These are phyloP conservation scores for Patella depressa DNA, from an alignment of 2,888 invertebrate species.

Conservation along the genomic window DNA sequence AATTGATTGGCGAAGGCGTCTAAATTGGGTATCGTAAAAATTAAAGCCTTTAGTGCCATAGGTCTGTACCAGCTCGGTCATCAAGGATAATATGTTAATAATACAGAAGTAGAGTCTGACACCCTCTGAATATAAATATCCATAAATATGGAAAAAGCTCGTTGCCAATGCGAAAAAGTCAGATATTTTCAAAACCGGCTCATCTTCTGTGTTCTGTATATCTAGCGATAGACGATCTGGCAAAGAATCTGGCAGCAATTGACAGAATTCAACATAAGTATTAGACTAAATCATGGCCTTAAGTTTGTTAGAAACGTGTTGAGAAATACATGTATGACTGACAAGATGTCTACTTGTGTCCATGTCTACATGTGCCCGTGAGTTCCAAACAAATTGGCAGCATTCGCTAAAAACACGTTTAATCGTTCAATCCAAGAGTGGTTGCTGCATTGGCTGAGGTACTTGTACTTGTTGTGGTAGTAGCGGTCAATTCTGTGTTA, in stretches of 20 bases:
- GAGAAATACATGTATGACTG: too few species aligned
- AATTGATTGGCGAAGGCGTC: neutral
- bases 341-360: too few species aligned
- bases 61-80: neutral
- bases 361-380: too few species aligned
- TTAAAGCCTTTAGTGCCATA: neutral
- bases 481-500: too few species aligned
- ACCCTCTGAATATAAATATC: neutral
- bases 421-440: too few species aligned
- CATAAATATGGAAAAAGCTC: neutral
- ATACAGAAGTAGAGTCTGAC: neutral
- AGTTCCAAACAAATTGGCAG: too few species aligned
- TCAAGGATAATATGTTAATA: neutral
- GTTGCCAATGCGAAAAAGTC: neutral
- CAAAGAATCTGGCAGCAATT: neutral
- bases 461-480: too few species aligned
- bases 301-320: too few species aligned
- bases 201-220: neutral
- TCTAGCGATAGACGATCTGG: neutral
- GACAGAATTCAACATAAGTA: too few species aligned
- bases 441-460: too few species aligned
- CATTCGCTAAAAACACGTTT: too few species aligned
- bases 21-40: neutral
- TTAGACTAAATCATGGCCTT: too few species aligned
- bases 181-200: neutral